phyloP scores from a whole-genome alignment of 92 coral and sea anemone species.

The Siderastrea radians region DNA sequence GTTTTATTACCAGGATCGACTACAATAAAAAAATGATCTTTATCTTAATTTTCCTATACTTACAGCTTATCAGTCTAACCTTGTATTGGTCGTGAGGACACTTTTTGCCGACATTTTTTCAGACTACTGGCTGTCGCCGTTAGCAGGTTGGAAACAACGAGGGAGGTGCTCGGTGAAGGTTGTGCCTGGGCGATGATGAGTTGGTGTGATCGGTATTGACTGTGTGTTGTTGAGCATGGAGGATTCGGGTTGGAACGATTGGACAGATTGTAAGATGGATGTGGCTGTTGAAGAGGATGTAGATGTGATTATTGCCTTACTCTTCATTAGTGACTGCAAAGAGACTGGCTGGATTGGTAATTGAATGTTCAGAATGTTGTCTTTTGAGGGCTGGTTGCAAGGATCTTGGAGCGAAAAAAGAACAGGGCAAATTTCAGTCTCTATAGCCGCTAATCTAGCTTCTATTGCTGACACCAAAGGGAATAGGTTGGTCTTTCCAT shows the following conservation, averaged over 20 bases:
- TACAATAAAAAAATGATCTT: not conserved
- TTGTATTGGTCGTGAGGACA: conserved; percentile 6
- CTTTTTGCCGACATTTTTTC: not conserved
- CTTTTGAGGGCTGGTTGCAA: conserved; percentile 9
- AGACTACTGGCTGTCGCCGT: conserved; percentile 19
- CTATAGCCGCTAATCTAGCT: conserved; percentile 11
- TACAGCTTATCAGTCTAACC: conserved; percentile 8
- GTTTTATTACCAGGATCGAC: not conserved
- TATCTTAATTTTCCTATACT: conserved; percentile 3
- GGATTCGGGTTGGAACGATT: conserved; percentile 14
- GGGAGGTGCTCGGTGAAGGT: conserved; percentile 12
- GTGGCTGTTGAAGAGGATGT: conserved; percentile 18
- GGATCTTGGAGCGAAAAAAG: conserved; percentile 16
- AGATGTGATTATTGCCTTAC: not conserved
- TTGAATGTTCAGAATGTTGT: too few relatives aligned
- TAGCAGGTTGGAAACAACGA: conserved; percentile 17
- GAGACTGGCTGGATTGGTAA: too few relatives aligned
- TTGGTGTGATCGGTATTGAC: conserved; percentile 14
- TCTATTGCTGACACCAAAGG: not conserved
- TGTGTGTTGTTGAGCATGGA: conserved; percentile 8
- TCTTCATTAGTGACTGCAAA: too few relatives aligned
- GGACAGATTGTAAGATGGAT: conserved; percentile 3
- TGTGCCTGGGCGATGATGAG: conserved; percentile 5
- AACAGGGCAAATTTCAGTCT: conserved; percentile 20
- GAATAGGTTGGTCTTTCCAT: not conserved